Evolutionary conservation across 1,140 invertebrate species (phyloP), one percentile per base, ranked within the genome.

Genomic region (Aphelinus atriplicis): DNA sequence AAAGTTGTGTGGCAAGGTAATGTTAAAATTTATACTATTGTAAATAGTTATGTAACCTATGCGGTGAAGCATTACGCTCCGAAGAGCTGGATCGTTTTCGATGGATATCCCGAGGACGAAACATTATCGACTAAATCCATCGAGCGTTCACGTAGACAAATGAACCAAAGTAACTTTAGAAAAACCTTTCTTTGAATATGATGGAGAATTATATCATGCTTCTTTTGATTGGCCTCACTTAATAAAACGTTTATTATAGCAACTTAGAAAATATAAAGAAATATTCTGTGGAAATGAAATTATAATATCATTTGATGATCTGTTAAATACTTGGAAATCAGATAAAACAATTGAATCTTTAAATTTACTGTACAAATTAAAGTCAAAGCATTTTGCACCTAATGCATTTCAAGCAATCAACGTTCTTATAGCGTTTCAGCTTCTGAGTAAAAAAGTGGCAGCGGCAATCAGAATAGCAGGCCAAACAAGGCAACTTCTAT

Each of bases 371-470:
- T 69, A 64, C 3, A 77, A 81, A 55, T 78, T 82, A 53, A 73
- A 76, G 1, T 62, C 77, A 68, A 69, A 56, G 46, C 79, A 81
- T 76, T 62, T 80, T 3, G 3, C 53, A 10, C 80, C 78, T 47
- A 78, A 78, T 64, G 5, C 47, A 9, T 80, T 80, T 56, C 71
- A 81, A 62, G 62, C 73, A 1, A 82, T 82, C 78, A 81, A 80
- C 45, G 78, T 81, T 7, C 68, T 76, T 58, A 55, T 68, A 56
- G 70, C 75, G 1, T 78, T 80, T 61, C 78, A 80, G 65, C 10
- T 79, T 4, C 62, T 79, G 3, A 75, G 78, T 48, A 48, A 57
- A 47, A 43, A 66, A 43, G 76, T 57, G 67, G 66, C 78, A 0
- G 42, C 53, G 1, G 78, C 79, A 1, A 78, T 79, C 6, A 55